These are phyloP conservation scores for Germaria angustata DNA, from an alignment of 2,888 invertebrate genomes.

Conservation along the genomic window DNA sequence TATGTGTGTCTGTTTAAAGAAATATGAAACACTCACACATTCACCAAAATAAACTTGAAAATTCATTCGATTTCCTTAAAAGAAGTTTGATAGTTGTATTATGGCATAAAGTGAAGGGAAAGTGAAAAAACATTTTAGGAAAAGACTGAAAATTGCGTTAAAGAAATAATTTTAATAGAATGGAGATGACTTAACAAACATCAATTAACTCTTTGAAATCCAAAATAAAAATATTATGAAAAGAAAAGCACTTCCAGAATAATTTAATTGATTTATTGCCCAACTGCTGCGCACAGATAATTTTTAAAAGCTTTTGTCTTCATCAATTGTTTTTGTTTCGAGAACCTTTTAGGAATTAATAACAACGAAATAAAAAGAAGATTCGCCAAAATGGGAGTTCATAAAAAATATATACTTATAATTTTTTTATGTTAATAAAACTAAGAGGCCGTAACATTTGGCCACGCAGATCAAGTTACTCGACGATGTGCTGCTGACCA, in stretches of 20 bases:
- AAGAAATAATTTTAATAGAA: too few species aligned
- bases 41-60: too few species aligned
- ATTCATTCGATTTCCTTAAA: too few species aligned
- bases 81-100: too few species aligned
- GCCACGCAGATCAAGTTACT: constrained; percentile 52
- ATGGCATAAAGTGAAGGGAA: too few species aligned
- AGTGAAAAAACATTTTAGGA: too few species aligned
- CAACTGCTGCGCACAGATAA: neutral
- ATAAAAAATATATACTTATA: neutral
- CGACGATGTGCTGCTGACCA: constrained; percentile 28
- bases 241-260: neutral
- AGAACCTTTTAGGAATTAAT: constrained; percentile 18
- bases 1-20: too few species aligned
- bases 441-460: constrained; percentile 26
- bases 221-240: neutral
- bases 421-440: constrained; percentile 11
- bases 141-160: too few species aligned
- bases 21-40: too few species aligned
- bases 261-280: constrained; percentile 23
- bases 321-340: constrained; percentile 14
- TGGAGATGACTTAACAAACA: neutral
- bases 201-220: neutral
- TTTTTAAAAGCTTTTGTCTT: constrained; percentile 26
- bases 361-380: neutral
- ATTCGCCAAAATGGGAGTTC: neutral